Percentiles rank a stretch among this genome's conserved stretches.
Conservation (phyloP, 2,797 vertebrate genomes). For the Glyptemys insculpta region DNA sequence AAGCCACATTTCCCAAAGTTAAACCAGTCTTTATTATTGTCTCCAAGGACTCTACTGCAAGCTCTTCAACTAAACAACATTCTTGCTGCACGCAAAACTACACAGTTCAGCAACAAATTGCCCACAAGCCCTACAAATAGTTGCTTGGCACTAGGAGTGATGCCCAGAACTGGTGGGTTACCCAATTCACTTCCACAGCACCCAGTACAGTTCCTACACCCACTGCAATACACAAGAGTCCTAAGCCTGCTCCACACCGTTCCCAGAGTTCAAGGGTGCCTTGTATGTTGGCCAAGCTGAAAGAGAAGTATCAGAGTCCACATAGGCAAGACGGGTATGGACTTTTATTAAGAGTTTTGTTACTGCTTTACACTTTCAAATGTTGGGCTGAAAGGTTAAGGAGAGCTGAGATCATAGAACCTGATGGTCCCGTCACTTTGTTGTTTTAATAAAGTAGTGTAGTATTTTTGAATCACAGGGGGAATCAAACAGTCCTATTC, state of each 20-base stretch:
- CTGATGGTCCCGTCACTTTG: neutral
- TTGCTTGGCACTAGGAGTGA: neutral
- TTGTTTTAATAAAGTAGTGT: neutral
- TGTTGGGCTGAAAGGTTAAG: neutral
- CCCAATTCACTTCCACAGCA: neutral
- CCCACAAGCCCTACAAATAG: neutral
- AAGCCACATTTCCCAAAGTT: neutral
- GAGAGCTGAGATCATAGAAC: neutral
- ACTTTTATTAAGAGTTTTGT: neutral
- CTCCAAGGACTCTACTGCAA: neutral
- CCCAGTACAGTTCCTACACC: neutral
- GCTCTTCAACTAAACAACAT: neutral
- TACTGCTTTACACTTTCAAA: neutral
- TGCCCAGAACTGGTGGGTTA: neutral
- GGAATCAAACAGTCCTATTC: neutral
- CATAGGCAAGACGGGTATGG: neutral
- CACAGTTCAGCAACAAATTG: neutral
- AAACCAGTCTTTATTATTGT: neutral
- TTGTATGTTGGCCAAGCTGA: neutral
- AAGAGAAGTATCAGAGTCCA: neutral
- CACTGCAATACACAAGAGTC: neutral
- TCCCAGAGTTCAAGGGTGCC: neutral
- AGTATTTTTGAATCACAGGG: neutral
- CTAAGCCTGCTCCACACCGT: neutral
- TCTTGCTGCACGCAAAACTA: accelerated